Percentiles rank a stretch among this genome's conserved stretches.
Conservation (phyloP, 92 coral and sea anemone species). For the Palythoa caribaeorum region DNA sequence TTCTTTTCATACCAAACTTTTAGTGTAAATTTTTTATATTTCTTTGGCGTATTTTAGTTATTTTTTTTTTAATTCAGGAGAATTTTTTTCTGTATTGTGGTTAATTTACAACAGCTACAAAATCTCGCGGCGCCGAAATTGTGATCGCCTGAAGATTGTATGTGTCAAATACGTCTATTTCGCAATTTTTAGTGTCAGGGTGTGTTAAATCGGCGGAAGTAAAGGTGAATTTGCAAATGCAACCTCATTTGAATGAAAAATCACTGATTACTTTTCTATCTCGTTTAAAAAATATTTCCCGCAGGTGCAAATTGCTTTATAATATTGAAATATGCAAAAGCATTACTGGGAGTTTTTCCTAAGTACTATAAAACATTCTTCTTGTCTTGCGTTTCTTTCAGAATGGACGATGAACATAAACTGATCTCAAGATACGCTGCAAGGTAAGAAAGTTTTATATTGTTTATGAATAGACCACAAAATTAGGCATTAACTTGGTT, state of each 20-base stretch:
- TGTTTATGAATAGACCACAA: neutral
- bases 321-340: neutral
- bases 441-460: conserved; percentile 70
- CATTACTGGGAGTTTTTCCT: neutral
- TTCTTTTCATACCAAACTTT: neutral
- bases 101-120: neutral
- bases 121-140: neutral
- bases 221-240: conserved; percentile 9
- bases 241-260: conserved; percentile 14
- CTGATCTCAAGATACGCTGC: conserved; percentile 97
- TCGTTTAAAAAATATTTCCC: neutral
- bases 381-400: conserved; percentile 51
- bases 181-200: conserved; percentile 13
- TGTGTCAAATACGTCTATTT: neutral
- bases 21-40: neutral
- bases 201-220: conserved; percentile 42
- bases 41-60: neutral
- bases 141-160: neutral
- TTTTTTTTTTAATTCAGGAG: neutral
- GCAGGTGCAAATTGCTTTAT: conserved; percentile 22
- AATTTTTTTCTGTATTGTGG: neutral
- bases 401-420: conserved; percentile 99
- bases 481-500: neutral
- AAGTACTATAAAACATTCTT: neutral
- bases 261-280: conserved; percentile 34